Percentiles rank a stretch among this genome's conserved stretches.
These are phyloP conservation scores for Pseudorhombus dupliciocellatus DNA, from an alignment of 2,113 vertebrate species.

Conservation along the genomic window DNA sequence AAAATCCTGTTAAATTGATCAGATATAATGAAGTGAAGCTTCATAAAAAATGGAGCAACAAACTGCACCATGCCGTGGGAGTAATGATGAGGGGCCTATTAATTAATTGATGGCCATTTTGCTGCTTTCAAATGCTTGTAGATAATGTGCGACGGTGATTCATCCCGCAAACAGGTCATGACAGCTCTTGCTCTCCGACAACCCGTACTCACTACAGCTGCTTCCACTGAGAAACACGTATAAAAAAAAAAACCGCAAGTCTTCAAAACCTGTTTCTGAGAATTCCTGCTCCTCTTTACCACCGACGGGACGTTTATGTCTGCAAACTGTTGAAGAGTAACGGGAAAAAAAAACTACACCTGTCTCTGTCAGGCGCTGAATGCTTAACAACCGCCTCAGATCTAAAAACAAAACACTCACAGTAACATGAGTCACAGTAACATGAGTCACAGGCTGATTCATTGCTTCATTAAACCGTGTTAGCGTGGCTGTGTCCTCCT, in stretches of 20 bases:
- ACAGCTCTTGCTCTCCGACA: not conserved
- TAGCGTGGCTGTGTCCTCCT: conserved; percentile 40
- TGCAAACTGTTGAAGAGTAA: not conserved
- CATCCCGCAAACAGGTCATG: not conserved
- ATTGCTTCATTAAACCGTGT: conserved; percentile 62
- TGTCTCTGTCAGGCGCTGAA: not conserved
- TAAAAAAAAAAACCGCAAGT: not conserved
- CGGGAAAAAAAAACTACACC: not conserved
- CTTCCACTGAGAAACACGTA: not conserved
- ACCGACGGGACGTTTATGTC: not conserved
- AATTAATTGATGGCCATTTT: not conserved
- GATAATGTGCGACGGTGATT: not conserved
- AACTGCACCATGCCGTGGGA: not conserved
- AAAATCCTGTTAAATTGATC: conserved; percentile 13
- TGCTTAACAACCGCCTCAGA: conserved; percentile 2
- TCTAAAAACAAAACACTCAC: conserved; percentile 35
- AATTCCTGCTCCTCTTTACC: not conserved
- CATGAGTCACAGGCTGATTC: conserved; percentile 52
- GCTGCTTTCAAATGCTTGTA: not conserved
- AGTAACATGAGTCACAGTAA: conserved; percentile 36
- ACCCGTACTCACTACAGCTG: not conserved
- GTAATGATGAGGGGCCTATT: conserved; percentile 14
- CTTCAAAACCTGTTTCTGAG: not conserved
- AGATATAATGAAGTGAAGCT: conserved; percentile 5
- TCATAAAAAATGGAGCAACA: conserved; percentile 9